Evolutionary conservation across 2,113 vertebrate species (phyloP).

Genomic region (Stegastes partitus): DNA sequence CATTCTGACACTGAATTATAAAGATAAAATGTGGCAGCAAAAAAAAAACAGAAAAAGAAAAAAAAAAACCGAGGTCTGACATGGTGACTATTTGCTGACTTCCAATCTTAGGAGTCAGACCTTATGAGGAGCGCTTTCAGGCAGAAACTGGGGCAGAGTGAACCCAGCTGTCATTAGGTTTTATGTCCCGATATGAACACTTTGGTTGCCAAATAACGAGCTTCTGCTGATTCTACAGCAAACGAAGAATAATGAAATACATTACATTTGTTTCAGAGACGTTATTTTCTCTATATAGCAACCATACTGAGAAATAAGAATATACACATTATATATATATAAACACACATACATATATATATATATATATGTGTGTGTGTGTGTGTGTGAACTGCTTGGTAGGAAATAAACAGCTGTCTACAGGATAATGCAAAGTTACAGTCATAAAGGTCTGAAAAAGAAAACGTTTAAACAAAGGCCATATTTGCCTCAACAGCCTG

Average conservation of each 20-base stretch:
- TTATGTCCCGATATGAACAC: slow-evolving; percentile 18
- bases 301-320: no score
- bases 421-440: not conserved
- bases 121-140: slow-evolving; percentile 16
- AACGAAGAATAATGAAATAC: not conserved
- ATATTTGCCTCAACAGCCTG: no score
- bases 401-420: not conserved
- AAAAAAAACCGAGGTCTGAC: not conserved
- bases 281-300: no score
- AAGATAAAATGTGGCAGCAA: not conserved
- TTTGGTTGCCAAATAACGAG: not conserved
- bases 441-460: not conserved
- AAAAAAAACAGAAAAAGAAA: not conserved
- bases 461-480: no score
- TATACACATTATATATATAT: no score
- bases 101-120: slow-evolving; percentile 1
- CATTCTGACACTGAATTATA: slow-evolving; percentile 24
- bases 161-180: slow-evolving; percentile 36
- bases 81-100: slow-evolving; percentile 19
- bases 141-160: slow-evolving; percentile 41
- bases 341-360: no score
- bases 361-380: no score
- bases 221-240: slow-evolving; percentile 1
- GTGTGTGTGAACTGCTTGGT: no score
- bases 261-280: not conserved